These are phyloP conservation scores for Apodemia mormo DNA, from an alignment of 2,888 invertebrate species.

Conservation along the genomic window DNA sequence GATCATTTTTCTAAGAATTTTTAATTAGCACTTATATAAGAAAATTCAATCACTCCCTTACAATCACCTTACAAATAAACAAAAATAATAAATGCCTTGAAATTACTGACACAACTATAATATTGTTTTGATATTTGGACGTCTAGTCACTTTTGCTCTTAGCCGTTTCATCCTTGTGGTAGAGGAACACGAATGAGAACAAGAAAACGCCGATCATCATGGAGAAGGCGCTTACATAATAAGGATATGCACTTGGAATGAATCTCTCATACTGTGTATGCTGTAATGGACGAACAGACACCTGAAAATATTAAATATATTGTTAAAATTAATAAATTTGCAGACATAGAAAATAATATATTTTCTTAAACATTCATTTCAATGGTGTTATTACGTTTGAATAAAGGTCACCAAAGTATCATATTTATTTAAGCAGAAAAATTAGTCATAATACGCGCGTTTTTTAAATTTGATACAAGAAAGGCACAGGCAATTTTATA, in stretches of 20 bases:
- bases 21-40: conserved; percentile 21
- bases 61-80: background rate
- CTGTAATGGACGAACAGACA: conserved; percentile 97
- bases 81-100: conserved; percentile 21
- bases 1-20: background rate
- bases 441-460: too few relatives aligned
- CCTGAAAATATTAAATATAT: conserved; percentile 72
- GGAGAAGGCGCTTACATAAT: conserved; percentile 98
- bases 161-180: conserved; percentile 92
- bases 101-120: conserved; percentile 13
- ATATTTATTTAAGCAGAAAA: too few relatives aligned
- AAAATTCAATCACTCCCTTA: conserved; percentile 3
- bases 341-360: too few relatives aligned
- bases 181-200: conserved; percentile 97
- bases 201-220: conserved; percentile 99
- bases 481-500: too few relatives aligned
- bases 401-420: too few relatives aligned
- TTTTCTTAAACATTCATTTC: too few relatives aligned
- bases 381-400: too few relatives aligned
- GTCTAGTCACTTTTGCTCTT: conserved; percentile 85
- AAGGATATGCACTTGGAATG: conserved; percentile 98
- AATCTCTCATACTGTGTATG: conserved; percentile 99
- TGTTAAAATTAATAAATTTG: background rate
- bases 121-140: background rate
- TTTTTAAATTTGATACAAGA: too few relatives aligned